Conservation (phyloP, 2,888 invertebrate species). For the Sphaerophoria rueppellii region DNA sequence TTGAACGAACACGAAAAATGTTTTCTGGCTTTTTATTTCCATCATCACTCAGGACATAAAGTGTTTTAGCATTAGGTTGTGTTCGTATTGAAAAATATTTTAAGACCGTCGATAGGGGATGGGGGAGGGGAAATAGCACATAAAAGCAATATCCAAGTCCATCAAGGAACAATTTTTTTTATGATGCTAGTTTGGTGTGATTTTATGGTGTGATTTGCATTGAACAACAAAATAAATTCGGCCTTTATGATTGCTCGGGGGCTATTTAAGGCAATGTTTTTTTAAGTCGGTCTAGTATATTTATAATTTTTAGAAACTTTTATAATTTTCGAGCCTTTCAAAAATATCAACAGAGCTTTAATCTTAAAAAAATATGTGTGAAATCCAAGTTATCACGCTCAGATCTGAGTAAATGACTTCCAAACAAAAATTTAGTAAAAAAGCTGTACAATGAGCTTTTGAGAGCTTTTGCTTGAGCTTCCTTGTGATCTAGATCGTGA, state of each 20-base stretch:
- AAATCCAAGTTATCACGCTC: no score
- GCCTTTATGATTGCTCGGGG: constrained; percentile 17
- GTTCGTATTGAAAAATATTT: constrained; percentile 1
- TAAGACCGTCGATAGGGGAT: background rate
- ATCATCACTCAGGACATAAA: constrained; percentile 60
- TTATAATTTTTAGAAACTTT: background rate
- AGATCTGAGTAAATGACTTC: no score
- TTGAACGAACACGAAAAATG: constrained; percentile 53
- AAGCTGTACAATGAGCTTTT: no score
- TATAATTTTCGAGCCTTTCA: no score
- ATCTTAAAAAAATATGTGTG: no score
- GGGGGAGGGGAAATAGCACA: background rate
- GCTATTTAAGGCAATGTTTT: background rate
- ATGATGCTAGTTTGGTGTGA: constrained; percentile 6
- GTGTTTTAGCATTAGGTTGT: constrained; percentile 41
- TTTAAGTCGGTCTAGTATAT: no score
- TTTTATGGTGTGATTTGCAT: constrained; percentile 39
- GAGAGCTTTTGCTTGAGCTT: no score
- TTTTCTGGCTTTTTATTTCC: constrained; percentile 57
- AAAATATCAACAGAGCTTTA: no score
- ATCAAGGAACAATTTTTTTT: constrained; percentile 40
- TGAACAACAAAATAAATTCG: constrained; percentile 18
- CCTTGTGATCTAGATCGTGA: no score
- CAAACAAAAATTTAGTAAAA: no score
- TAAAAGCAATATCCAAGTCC: constrained; percentile 30